phyloP scores from a whole-genome alignment of 2,888 invertebrate species.

The Temnothorax rugatulus region DNA sequence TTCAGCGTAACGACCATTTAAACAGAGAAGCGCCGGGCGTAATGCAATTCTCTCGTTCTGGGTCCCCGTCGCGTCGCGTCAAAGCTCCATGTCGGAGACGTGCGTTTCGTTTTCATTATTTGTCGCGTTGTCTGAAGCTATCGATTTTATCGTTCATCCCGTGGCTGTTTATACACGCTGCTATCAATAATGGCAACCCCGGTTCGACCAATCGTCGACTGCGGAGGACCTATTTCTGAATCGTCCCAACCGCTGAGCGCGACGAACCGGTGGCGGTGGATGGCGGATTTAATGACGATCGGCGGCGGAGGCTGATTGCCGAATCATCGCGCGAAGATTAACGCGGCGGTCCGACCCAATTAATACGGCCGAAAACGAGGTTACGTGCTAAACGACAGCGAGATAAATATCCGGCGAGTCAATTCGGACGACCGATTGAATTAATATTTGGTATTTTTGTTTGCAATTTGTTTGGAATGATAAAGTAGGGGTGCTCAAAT shows the following conservation, averaged over 20 bases:
- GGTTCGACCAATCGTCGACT: slow-evolving; percentile 55
- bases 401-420: slow-evolving; percentile 49
- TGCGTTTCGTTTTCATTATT: slow-evolving; percentile 63
- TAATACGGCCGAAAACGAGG: slow-evolving; percentile 57
- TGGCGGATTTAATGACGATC: slow-evolving; percentile 49
- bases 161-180: slow-evolving; percentile 67
- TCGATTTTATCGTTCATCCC: slow-evolving; percentile 70
- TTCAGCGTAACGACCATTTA: slow-evolving; percentile 54
- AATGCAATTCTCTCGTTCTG: slow-evolving; percentile 64
- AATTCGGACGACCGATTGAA: slow-evolving; percentile 35
- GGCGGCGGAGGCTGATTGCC: slow-evolving; percentile 40
- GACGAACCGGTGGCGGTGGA: slow-evolving; percentile 46
- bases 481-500: no score
- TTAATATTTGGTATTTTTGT: slow-evolving; percentile 44
- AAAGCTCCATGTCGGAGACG: slow-evolving; percentile 35
- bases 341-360: slow-evolving; percentile 61
- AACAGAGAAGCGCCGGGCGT: slow-evolving; percentile 50
- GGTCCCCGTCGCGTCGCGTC: slow-evolving; percentile 35
- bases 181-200: slow-evolving; percentile 71
- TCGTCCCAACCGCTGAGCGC: slow-evolving; percentile 57
- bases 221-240: slow-evolving; percentile 68
- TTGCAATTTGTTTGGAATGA: slow-evolving; percentile 4
- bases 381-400: slow-evolving; percentile 56
- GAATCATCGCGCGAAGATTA: slow-evolving; percentile 57
- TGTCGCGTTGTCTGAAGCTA: slow-evolving; percentile 65